A percentile compares a stretch with the other conserved stretches of the same genome.
Evolutionary conservation across 2,797 vertebrate genomes (phyloP).

Genomic region (Anniella stebbinsi): DNA sequence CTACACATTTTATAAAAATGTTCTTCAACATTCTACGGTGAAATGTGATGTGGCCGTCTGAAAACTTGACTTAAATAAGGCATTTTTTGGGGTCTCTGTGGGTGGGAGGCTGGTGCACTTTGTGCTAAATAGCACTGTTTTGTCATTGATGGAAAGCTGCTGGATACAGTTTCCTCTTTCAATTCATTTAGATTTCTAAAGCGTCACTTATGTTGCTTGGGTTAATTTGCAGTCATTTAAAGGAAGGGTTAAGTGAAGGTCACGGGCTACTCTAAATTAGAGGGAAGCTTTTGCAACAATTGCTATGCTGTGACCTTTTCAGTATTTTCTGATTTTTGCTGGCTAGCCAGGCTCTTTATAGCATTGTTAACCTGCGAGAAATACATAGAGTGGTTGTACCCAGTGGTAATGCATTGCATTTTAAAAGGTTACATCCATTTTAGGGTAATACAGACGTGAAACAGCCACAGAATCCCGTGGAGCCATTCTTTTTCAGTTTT

Average conservation of each 20-base stretch:
- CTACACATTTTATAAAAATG: neutral
- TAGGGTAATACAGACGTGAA: slow-evolving; percentile 57
- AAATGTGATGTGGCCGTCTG: neutral
- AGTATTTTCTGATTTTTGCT: slow-evolving; percentile 56
- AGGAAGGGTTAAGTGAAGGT: slow-evolving; percentile 73
- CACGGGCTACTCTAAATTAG: slow-evolving; percentile 66
- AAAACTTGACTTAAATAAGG: slow-evolving; percentile 23
- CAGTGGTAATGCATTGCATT: slow-evolving; percentile 57
- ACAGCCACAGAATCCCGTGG: slow-evolving; percentile 48
- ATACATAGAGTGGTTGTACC: slow-evolving; percentile 55
- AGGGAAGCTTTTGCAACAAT: slow-evolving; percentile 61
- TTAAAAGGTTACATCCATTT: slow-evolving; percentile 65
- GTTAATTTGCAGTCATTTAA: slow-evolving; percentile 71
- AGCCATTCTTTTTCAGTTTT: slow-evolving; percentile 44
- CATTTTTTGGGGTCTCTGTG: slow-evolving; percentile 2
- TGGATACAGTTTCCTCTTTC: slow-evolving; percentile 66
- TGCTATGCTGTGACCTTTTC: slow-evolving; percentile 66
- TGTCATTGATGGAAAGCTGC: slow-evolving; percentile 64
- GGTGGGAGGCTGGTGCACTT: neutral
- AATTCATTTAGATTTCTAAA: slow-evolving; percentile 64
- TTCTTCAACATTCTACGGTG: neutral
- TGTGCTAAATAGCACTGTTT: slow-evolving; percentile 35
- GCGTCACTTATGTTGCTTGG: slow-evolving; percentile 54
- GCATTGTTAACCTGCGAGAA: slow-evolving; percentile 68
- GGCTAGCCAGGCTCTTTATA: slow-evolving; percentile 65